phyloP scores from a whole-genome alignment of 2,888 invertebrate genomes.

The Eristalis arbustorum region DNA sequence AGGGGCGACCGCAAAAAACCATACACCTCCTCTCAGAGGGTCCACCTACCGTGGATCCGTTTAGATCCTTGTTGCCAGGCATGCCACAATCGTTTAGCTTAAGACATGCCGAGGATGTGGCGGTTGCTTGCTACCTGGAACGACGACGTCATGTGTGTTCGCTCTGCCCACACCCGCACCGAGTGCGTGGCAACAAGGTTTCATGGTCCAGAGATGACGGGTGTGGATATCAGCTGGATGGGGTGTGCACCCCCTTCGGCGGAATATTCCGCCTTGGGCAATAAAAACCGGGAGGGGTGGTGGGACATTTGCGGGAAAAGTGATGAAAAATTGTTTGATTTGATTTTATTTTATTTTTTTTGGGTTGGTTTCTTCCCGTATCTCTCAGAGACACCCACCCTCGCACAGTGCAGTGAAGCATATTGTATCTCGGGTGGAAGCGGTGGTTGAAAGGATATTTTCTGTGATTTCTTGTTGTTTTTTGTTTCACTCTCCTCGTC shows the following conservation, averaged over 20 bases:
- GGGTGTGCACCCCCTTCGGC: neutral
- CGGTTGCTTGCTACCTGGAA: conserved; percentile 24
- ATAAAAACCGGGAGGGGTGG: conserved; percentile 5
- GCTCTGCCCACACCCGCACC: conserved; percentile 1
- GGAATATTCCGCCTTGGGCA: conserved; percentile 4
- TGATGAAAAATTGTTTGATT: conserved; percentile 69
- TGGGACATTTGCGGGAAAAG: conserved; percentile 55
- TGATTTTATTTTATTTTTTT: conserved; percentile 55
- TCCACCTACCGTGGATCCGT: neutral
- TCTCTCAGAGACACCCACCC: conserved; percentile 29
- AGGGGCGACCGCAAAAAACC: conserved; percentile 29
- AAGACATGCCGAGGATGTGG: neutral
- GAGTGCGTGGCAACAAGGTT: conserved; percentile 42
- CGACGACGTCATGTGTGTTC: conserved; percentile 43
- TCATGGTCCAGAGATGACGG: conserved; percentile 30
- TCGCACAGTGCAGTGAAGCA: conserved; percentile 35
- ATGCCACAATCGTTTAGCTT: neutral
- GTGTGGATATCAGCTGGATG: neutral
- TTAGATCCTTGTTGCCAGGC: neutral
- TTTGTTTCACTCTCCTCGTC: conserved; percentile 20
- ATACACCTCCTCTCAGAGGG: neutral
- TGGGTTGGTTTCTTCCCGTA: conserved; percentile 63
- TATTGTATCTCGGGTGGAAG: conserved; percentile 46
- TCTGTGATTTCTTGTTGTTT: conserved; percentile 58
- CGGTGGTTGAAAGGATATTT: conserved; percentile 40